Evolutionary conservation across 1,140 invertebrate species (phyloP), one percentile per base, ranked within the genome.

Genomic region (Hycleus cichorii): DNA sequence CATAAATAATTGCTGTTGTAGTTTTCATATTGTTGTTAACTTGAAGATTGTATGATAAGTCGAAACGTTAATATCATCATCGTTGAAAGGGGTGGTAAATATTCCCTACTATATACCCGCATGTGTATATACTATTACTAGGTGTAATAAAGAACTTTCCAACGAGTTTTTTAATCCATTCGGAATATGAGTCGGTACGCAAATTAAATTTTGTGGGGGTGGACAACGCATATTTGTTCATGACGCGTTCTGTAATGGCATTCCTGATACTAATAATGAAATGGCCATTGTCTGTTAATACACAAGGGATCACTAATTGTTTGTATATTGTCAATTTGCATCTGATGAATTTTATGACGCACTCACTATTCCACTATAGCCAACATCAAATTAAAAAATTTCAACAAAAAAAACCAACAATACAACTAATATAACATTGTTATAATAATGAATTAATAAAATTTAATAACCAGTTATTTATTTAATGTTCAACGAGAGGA

Each of bases 291-390:
- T 72, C 64, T 58, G 60, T 49, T 58, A 64, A 64, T 59, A 47
- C 58, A 44, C 64, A 62, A 66, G 66, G 68, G 70, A 66, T 64
- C 63, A 51, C 63, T 71, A 71, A 72, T 72, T 72, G 69, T 72
- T 72, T 72, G 69, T 71, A 67, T 68, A 71, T 71, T 72, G 70
- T 69, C 70, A 71, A 72, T 72, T 71, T 72, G 64, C 69, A 72
- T 72, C 52, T 69, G 67, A 71, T 71, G 62, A 69, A 68, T 69
- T 70, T 69, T 66, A 61, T 58, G 66, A 42, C 51, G 46, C 24
- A 59, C 51, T 53, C 49, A 57, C 53, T 47, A 40, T 58, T 60
- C 49, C 38, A 32, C 38, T 45, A 40, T 52, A 42, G 18, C 18
- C 48, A 40, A 52, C 55, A 59, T 59, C 38, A 46, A 59, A 54